Percentiles rank a stretch among this genome's conserved stretches.
phyloP scores from a whole-genome alignment of 2,888 invertebrate species.

The Esperia sulphurella region DNA sequence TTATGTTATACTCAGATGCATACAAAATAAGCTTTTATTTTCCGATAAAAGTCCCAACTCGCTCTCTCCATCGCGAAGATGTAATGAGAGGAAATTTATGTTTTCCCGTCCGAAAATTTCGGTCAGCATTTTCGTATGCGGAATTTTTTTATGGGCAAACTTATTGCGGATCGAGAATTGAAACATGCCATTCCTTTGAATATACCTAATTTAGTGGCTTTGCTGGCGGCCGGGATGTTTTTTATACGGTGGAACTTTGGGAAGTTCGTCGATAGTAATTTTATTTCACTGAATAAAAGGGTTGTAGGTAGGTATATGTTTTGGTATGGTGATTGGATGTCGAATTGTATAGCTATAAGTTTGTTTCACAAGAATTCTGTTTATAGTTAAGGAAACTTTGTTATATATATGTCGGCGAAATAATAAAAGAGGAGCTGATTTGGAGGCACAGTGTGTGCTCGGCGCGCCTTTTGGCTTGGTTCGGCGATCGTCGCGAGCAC shows the following conservation, averaged over 20 bases:
- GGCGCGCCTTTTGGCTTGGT: too few relatives aligned
- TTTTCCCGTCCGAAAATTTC: constrained; percentile 21
- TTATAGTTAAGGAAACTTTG: neutral
- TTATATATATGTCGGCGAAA: neutral
- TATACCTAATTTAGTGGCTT: constrained; percentile 53
- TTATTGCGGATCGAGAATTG: constrained; percentile 37
- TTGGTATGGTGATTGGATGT: too few relatives aligned
- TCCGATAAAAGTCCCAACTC: neutral
- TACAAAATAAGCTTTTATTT: constrained; percentile 1
- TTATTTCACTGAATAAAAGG: constrained; percentile 5
- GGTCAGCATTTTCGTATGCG: constrained; percentile 24
- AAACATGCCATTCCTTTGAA: constrained; percentile 50
- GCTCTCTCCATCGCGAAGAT: constrained; percentile 13
- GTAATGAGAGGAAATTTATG: constrained; percentile 31
- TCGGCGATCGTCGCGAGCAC: too few relatives aligned
- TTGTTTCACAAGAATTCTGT: too few relatives aligned
- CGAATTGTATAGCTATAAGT: too few relatives aligned
- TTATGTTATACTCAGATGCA: neutral
- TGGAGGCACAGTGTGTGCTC: too few relatives aligned
- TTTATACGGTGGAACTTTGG: constrained; percentile 35
- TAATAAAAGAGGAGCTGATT: too few relatives aligned
- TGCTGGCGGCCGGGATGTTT: constrained; percentile 21
- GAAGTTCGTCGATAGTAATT: constrained; percentile 32
- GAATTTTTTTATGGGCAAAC: constrained; percentile 27
- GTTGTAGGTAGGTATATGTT: neutral